phyloP scores from a whole-genome alignment of 2,888 invertebrate species.

The Yponomeuta malinellus region DNA sequence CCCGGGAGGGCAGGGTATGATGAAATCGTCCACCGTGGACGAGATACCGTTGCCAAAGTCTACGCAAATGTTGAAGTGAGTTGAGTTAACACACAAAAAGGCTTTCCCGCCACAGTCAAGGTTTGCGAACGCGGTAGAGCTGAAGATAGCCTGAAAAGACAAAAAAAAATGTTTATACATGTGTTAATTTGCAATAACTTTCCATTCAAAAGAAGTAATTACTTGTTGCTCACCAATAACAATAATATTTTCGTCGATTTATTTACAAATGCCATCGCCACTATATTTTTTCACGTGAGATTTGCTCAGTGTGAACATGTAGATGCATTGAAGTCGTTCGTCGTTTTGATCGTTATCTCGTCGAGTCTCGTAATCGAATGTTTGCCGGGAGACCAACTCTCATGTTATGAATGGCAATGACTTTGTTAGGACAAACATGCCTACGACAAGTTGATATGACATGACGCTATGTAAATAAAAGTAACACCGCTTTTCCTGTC shows the following conservation, averaged over 20 bases:
- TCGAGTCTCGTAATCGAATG: conserved; percentile 48
- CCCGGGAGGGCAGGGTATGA: conserved; percentile 52
- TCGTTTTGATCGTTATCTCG: conserved; percentile 45
- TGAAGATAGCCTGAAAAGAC: conserved; percentile 43
- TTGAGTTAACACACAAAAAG: conserved; percentile 63
- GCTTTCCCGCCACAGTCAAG: conserved; percentile 63
- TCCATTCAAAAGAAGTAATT: not conserved
- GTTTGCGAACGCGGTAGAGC: conserved; percentile 26
- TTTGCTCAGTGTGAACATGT: not conserved
- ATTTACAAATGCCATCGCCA: conserved; percentile 38
- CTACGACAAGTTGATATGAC: conserved; percentile 44
- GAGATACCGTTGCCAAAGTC: conserved; percentile 59
- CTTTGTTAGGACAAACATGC: conserved; percentile 46
- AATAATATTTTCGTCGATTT: not conserved
- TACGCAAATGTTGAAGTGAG: conserved; percentile 69
- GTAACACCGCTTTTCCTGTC: conserved; percentile 63
- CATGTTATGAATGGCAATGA: conserved; percentile 48
- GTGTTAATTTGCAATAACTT: not conserved
- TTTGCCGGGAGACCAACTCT: conserved; percentile 29
- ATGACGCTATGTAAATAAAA: conserved; percentile 55
- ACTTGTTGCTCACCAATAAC: not conserved
- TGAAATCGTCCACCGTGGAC: conserved; percentile 52
- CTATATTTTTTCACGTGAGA: conserved; percentile 28
- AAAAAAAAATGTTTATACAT: conserved; percentile 5
- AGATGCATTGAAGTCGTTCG: conserved; percentile 30